Conservation (phyloP, 2,888 invertebrate species). For the Spicauda simplicius region DNA sequence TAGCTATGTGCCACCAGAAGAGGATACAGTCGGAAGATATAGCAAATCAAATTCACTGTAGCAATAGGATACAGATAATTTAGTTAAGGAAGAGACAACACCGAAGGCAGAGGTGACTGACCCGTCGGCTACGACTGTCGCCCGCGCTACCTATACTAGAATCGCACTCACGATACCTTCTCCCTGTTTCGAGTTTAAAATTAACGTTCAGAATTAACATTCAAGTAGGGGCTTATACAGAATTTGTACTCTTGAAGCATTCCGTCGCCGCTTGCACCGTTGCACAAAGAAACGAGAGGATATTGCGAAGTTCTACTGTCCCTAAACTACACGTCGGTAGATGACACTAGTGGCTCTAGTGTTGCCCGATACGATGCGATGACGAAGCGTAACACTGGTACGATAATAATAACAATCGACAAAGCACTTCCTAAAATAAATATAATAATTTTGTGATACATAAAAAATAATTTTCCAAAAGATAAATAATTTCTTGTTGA, state of each 20-base stretch:
- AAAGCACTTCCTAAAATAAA: slow-evolving; percentile 63
- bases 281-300: slow-evolving; percentile 45
- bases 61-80: slow-evolving; percentile 76
- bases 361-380: slow-evolving; percentile 45
- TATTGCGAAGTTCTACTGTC: slow-evolving; percentile 27
- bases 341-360: slow-evolving; percentile 29
- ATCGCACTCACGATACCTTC: slow-evolving; percentile 64
- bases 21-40: slow-evolving; percentile 62
- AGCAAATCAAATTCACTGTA: slow-evolving; percentile 77
- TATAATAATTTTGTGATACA: slow-evolving; percentile 65
- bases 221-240: slow-evolving; percentile 87
- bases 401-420: slow-evolving; percentile 49
- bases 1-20: slow-evolving; percentile 28
- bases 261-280: slow-evolving; percentile 70
- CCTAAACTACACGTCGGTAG: slow-evolving; percentile 17
- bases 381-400: slow-evolving; percentile 72
- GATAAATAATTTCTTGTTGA: slow-evolving; percentile 62
- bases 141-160: slow-evolving; percentile 60
- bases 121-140: slow-evolving; percentile 56
- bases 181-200: slow-evolving; percentile 74
- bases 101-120: slow-evolving; percentile 75
- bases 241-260: slow-evolving; percentile 89
- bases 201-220: slow-evolving; percentile 77
- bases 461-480: slow-evolving; percentile 64
- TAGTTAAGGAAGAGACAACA: slow-evolving; percentile 78